These are phyloP conservation scores for honey bee (Apis mellifera) DNA, from an alignment of 1,140 invertebrate species.

Conservation along the genomic window Amel_HAv3.1 CM009942.2:1232001-1232500, in stretches of 20 bases:
- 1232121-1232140: too few relatives aligned
- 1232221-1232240: neutral
- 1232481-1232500: too few relatives aligned
- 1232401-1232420: slow-evolving; percentile 12
- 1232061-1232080: too few relatives aligned
- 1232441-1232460: neutral
- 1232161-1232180: neutral
- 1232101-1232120: too few relatives aligned
- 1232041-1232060: too few relatives aligned
- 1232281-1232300: neutral
- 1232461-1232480: neutral
- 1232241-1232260: slow-evolving; percentile 1
- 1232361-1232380: neutral
- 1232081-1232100: too few relatives aligned
- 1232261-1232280: slow-evolving; percentile 1
- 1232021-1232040: too few relatives aligned
- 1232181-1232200: neutral
- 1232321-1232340: slow-evolving; percentile 42
- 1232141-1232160: neutral
- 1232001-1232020: too few relatives aligned
- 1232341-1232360: slow-evolving; percentile 23
- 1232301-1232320: slow-evolving; percentile 27
- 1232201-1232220: neutral
- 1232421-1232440: slow-evolving; percentile 34
- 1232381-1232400: slow-evolving; percentile 14